These are phyloP conservation scores for Solenopsis fugax DNA, from an alignment of 1,140 invertebrate genomes.

Conservation along the genomic window DNA sequence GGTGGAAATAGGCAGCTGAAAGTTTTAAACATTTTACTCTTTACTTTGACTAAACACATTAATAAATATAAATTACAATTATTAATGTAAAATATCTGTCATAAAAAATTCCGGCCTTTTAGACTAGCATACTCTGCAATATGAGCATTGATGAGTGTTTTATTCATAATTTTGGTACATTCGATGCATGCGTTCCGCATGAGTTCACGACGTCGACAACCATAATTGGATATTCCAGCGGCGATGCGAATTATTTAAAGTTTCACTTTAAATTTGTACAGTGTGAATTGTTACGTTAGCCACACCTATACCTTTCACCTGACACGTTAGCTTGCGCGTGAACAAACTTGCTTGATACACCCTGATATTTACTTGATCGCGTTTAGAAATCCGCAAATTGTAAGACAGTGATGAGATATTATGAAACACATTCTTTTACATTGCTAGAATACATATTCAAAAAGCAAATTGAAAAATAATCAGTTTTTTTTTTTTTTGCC, in stretches of 20 bases:
- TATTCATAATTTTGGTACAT: not conserved
- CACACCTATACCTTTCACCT: conserved; percentile 73
- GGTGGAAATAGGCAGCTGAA: too few species aligned
- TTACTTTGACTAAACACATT: not conserved
- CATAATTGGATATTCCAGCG: conserved; percentile 23
- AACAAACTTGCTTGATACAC: conserved; percentile 34
- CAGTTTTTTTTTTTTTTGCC: not conserved
- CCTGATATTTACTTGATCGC: conserved; percentile 19
- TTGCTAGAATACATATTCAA: not conserved
- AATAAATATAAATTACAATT: conserved; percentile 6
- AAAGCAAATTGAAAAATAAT: not conserved
- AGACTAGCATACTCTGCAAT: not conserved
- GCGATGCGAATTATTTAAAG: conserved; percentile 52
- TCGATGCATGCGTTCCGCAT: conserved; percentile 5
- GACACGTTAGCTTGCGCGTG: conserved; percentile 42
- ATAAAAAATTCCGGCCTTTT: not conserved
- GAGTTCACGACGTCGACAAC: not conserved
- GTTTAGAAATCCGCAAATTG: not conserved
- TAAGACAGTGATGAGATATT: not conserved
- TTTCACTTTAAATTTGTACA: conserved; percentile 53
- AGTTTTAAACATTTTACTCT: not conserved
- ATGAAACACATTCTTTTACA: not conserved
- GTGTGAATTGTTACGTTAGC: conserved; percentile 63
- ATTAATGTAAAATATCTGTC: not conserved
- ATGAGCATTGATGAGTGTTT: not conserved